Base-by-base conservation (phyloP, 2,113 vertebrate genomes). In the Raja brachyura region DNA sequence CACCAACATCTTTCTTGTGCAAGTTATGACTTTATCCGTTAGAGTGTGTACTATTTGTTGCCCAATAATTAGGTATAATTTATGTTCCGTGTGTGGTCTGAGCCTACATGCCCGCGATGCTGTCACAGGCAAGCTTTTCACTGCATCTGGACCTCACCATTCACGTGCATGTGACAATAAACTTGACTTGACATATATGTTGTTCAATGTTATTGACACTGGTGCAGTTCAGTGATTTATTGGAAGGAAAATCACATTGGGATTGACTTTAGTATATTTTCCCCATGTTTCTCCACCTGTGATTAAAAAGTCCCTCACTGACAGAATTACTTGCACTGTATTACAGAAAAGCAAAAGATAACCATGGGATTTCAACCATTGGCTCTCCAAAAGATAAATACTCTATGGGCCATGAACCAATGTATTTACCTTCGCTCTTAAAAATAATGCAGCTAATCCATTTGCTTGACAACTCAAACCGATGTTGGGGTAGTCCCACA, bases 381-480 rank as follows among this genome's bases (percentile, higher is more conserved):
- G 77, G 5, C 77, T 79, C 33, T 18, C 77, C 39, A 79, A 79
- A 79, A 79, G 77, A 79, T 79, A 79, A 79, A 79, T 77, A 79
- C 1, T 79, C 5, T 33, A 79, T 18, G 39, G 33, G 31, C 77
- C 39, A 5, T 79, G 33, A 48, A 39, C 77, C 77, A 18, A 79
- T 79, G 77, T 48, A 79, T 16, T 39, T 79, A 39, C 39, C 33
- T 78, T 39, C 20, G 16, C 18, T 79, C 39, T 79, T 20, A 13
- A 48, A 16, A 20, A 68, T 14, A 68, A 16, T 68, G 66, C 10
- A 79, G 77, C 33, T 39, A 48, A 79, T 48, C 77, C 20, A 16
- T 14, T 78, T 14, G 14, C 1, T 16, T 48, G 33, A 79, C 16
- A 79, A 14, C 4, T 48, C 77, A 4, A 25, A 25, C 73, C 25